Conservation (phyloP, 2,888 invertebrate genomes). For the Sarcophaga subvicina region DNA sequence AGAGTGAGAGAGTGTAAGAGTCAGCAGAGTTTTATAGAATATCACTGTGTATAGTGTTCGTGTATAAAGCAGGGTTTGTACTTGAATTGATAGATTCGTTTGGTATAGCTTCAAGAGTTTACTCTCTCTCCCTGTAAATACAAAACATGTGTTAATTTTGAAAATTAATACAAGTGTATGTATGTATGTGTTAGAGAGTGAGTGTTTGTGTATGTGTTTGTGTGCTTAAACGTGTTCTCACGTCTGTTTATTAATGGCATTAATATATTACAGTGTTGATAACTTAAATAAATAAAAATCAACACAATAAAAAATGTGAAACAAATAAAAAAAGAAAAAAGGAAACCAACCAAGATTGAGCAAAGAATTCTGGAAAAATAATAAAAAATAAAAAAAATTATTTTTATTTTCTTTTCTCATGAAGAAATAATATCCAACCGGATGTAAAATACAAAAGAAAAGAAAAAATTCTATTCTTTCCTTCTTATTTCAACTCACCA, state of each 20-base stretch:
- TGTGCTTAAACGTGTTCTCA: background rate
- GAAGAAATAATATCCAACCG: background rate
- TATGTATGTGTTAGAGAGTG: background rate
- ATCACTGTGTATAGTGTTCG: too few species aligned
- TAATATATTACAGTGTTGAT: conserved; percentile 5
- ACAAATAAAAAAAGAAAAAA: conserved; percentile 9
- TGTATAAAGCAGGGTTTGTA: too few species aligned
- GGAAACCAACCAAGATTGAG: background rate
- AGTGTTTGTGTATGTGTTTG: background rate
- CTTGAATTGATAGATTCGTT: too few species aligned
- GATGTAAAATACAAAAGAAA: conserved; percentile 3
- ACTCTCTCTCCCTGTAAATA: too few species aligned
- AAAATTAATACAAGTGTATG: too few species aligned
- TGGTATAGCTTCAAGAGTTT: too few species aligned
- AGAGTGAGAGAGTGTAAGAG: too few species aligned
- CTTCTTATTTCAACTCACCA: background rate
- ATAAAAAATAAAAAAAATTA: background rate
- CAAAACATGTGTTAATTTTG: too few species aligned
- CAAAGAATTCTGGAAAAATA: background rate
- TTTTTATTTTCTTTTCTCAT: background rate
- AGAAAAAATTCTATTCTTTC: background rate
- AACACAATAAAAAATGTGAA: conserved; percentile 1
- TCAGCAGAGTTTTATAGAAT: too few species aligned
- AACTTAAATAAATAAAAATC: conserved; percentile 26
- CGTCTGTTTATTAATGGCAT: too few species aligned